Evolutionary conservation across 2,888 invertebrate genomes (phyloP), one percentile per base, ranked within the genome.

Genomic region (Nomada goodeniana): DNA sequence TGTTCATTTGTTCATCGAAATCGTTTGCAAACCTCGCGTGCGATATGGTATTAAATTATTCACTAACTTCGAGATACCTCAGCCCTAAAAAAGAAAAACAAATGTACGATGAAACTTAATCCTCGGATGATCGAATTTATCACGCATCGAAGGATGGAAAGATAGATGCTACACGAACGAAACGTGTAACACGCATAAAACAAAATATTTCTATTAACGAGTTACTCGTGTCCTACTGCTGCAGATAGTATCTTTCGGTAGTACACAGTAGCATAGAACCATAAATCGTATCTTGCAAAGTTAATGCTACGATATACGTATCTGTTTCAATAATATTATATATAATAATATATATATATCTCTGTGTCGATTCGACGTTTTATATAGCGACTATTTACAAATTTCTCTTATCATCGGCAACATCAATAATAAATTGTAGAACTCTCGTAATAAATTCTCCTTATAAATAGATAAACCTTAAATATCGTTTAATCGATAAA

Each of bases 391-490:
- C 69, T 87, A 88, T 85, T 80, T 85, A 86, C 87, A 88, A 88
- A 86, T 76, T 64, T 23, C 18, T 81, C 61, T 79, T 76, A 81
- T 52, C 69, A 63, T 75, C 61, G 76, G 70, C 73, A 86, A 86
- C 67, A 84, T 64, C 61, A 55, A 76, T 86, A 86, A 85, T 83
- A 77, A 47, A 77, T 76, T 57, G 68, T 86, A 83, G 76, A 82
- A 81, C 70, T 85, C 67, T 79, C 55, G 76, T 73, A 84, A 75
- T 74, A 78, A 74, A 78, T 75, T 75, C 68, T 86, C 55, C 70
- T 81, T 76, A 86, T 86, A 86, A 86, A 86, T 86, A 86, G 86
- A 76, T 84, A 82, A 79, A 86, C 70, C 69, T 86, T 81, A 82
- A 79, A 79, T 79, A 59, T 82, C 57, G 53, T 76, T 85, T 15